Percentiles rank a stretch among this genome's conserved stretches.
phyloP scores from a whole-genome alignment of 1,140 invertebrate species.

The Caenorhabditis briggsae region DNA sequence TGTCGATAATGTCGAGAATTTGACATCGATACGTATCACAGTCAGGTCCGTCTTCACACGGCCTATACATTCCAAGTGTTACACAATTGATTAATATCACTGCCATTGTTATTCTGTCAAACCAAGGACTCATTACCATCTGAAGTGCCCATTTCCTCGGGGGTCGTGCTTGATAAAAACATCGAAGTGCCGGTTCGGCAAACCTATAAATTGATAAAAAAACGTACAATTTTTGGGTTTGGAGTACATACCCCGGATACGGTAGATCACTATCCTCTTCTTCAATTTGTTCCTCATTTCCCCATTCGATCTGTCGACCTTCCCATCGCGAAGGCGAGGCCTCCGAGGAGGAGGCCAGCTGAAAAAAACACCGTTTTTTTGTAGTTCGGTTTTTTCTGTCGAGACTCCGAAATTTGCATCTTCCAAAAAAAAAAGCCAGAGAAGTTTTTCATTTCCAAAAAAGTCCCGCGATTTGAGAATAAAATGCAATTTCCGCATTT shows the following conservation, averaged over 20 bases:
- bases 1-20: slow-evolving; percentile 93
- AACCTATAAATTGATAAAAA: slow-evolving; percentile 66
- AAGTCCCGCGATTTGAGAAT: no score
- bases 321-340: slow-evolving; percentile 68
- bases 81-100: slow-evolving; percentile 98
- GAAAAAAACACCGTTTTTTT: neutral
- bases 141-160: slow-evolving; percentile 91
- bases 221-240: neutral
- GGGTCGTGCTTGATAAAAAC: slow-evolving; percentile 87
- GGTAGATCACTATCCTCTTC: slow-evolving; percentile 68
- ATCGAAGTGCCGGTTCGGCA: slow-evolving; percentile 81
- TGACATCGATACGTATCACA: slow-evolving; percentile 92
- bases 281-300: slow-evolving; percentile 66
- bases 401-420: neutral
- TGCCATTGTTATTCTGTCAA: slow-evolving; percentile 97
- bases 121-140: slow-evolving; percentile 98
- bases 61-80: slow-evolving; percentile 96
- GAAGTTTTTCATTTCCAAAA: slow-evolving; percentile 10
- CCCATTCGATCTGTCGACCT: slow-evolving; percentile 68
- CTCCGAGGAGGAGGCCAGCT: slow-evolving; percentile 56
- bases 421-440: neutral
- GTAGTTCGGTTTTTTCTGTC: neutral
- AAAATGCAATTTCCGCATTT: neutral
- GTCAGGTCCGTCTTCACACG: slow-evolving; percentile 87
- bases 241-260: slow-evolving; percentile 71